Evolutionary conservation across 1,140 invertebrate species (phyloP).

Genomic region (Myzus persicae): DNA sequence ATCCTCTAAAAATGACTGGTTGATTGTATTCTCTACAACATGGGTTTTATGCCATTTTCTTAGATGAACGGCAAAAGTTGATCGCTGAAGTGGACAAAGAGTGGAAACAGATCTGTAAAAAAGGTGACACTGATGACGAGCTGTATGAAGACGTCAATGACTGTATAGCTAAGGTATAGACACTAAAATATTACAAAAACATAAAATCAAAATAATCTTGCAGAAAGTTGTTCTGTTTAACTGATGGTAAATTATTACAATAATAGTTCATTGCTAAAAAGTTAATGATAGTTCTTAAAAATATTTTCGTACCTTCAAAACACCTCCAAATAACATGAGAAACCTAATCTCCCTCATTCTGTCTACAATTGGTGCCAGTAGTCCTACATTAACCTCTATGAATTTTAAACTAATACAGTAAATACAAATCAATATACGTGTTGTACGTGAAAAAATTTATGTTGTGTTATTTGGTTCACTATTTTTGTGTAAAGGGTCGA

Average conservation of each 20-base stretch:
- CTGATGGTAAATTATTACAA: too few species aligned
- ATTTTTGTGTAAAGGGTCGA: slow-evolving; percentile 68
- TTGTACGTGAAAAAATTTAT: neutral
- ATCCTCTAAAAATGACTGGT: neutral
- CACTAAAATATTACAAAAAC: neutral
- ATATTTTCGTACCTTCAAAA: neutral
- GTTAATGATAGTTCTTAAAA: too few species aligned
- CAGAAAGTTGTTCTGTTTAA: too few species aligned
- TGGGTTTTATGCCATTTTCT: neutral
- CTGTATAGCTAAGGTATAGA: slow-evolving; percentile 78
- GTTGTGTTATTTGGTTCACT: slow-evolving; percentile 36
- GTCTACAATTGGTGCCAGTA: too few species aligned
- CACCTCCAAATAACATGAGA: neutral
- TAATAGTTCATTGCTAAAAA: too few species aligned
- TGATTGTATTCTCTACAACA: neutral
- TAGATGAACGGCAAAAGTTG: slow-evolving; percentile 66
- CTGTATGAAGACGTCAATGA: slow-evolving; percentile 70
- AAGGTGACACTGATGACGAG: slow-evolving; percentile 64
- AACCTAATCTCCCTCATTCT: too few species aligned
- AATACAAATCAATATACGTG: neutral
- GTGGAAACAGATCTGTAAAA: slow-evolving; percentile 71
- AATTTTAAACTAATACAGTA: too few species aligned
- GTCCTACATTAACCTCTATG: too few species aligned
- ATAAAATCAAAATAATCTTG: too few species aligned
- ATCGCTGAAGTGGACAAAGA: slow-evolving; percentile 79